A percentile compares a stretch with the other conserved stretches of the same genome.
These are phyloP conservation scores for Aporrectodea caliginosa DNA, from an alignment of 1,140 invertebrate genomes.

Conservation along the genomic window DNA sequence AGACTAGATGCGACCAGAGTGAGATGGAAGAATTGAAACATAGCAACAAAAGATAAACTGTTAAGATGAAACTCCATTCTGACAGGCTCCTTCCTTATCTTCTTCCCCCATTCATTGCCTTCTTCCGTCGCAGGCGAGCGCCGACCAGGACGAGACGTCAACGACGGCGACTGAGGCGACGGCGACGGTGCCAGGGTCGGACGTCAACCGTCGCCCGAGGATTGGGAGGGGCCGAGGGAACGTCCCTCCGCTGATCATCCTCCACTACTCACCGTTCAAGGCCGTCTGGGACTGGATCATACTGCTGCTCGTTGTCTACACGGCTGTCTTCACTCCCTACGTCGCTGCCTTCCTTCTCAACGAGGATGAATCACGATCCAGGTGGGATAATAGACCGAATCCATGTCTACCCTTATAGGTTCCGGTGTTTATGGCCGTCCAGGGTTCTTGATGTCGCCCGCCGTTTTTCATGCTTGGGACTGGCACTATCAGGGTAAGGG, in stretches of 20 bases:
- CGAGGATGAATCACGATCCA: constrained; percentile 58
- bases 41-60: no score
- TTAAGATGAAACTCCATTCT: no score
- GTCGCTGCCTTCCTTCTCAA: constrained; percentile 94
- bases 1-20: no score
- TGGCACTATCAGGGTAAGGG: no score
- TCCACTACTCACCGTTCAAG: constrained; percentile 98
- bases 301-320: constrained; percentile 92
- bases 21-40: no score
- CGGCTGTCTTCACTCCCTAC: constrained; percentile 98
- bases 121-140: no score
- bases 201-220: not conserved
- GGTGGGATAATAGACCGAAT: not conserved
- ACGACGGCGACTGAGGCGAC: not conserved
- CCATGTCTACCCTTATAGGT: not conserved
- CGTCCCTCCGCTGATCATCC: constrained; percentile 66
- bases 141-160: not conserved
- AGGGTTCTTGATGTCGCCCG: no score
- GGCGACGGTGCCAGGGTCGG: not conserved
- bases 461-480: no score
- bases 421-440: no score
- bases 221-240: constrained; percentile 35
- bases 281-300: constrained; percentile 99
- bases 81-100: not conserved
- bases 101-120: not conserved